phyloP scores from a whole-genome alignment of 2,113 vertebrate genomes.

The Bubalus kerabau region DNA sequence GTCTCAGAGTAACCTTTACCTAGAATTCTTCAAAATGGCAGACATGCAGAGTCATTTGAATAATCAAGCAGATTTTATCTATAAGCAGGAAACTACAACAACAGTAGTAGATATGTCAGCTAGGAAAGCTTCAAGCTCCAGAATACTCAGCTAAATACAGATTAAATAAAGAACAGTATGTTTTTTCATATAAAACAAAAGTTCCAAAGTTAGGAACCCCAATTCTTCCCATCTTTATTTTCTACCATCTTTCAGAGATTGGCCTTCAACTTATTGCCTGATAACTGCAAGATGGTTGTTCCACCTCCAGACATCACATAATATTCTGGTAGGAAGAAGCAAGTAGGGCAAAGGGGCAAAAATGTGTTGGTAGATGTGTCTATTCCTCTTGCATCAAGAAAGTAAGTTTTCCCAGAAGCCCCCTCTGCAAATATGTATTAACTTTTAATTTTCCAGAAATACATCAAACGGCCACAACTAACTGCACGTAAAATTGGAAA shows the following conservation, averaged over 20 bases:
- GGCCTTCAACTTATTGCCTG: background rate
- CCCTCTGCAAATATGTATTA: background rate
- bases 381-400: background rate
- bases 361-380: background rate
- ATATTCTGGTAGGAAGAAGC: background rate
- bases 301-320: background rate
- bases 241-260: background rate
- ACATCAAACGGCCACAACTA: background rate
- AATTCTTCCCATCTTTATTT: background rate
- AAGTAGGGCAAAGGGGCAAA: background rate
- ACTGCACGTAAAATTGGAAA: background rate
- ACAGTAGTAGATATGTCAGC: background rate
- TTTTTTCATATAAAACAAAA: background rate
- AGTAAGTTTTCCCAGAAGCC: background rate
- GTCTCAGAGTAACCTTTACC: background rate
- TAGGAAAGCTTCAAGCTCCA: slow-evolving; percentile 25
- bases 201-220: background rate
- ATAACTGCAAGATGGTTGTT: background rate
- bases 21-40: background rate
- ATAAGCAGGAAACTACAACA: background rate
- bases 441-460: background rate
- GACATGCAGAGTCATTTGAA: background rate
- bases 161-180: background rate
- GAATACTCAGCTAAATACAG: background rate
- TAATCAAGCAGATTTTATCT: background rate